Base-by-base conservation (phyloP, 1,140 invertebrate genomes). In the Tribolium castaneum region DNA sequence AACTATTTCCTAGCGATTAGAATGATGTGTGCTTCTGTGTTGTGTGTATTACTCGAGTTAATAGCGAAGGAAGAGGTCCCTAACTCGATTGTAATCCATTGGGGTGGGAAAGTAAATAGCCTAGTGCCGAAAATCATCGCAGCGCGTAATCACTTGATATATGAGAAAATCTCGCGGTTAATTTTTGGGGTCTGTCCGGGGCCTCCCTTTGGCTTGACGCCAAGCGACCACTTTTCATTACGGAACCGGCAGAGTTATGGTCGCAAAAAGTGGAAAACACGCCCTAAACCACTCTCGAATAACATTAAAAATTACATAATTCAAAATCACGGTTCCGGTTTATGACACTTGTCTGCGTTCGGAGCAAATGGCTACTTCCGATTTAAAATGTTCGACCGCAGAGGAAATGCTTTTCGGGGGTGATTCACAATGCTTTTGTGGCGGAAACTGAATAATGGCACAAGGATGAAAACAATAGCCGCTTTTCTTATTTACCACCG, bases 221-320 rank as follows among this genome's bases (percentile, higher is more conserved):
- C 80, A 81, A 59, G 45, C 70, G 50, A 78, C 52, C 76, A 52
- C 74, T 75, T 70, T 81, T 80, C 82, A 81, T 82, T 80, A 80
- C 52, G 59, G 12, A 49, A 56, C 22, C 59, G 54, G 59, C 70
- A 66, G 66, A 66, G 49, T 62, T 78, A 75, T 66, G 19, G 70
- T 14, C 72, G 52, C 49, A 77, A 81, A 77, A 81, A 75, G 75
- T 77, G 25, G 56, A 78, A 79, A 76, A 81, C 77, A 79, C 82
- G 75, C 76, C 74, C 79, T 52, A 76, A 77, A 73, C 76, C 70
- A 78, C 59, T 78, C 70, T 73, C 45, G 78, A 78, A 78, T 77
- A 80, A 80, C 78, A 83, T 84, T 80, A 83, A 82, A 84, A 84
- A 83, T 85, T 81, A 81, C 81, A 85, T 84, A 85, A 85, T 82